Evolutionary conservation across 2,888 invertebrate species (phyloP).

Genomic region (Apodemia mormo): DNA sequence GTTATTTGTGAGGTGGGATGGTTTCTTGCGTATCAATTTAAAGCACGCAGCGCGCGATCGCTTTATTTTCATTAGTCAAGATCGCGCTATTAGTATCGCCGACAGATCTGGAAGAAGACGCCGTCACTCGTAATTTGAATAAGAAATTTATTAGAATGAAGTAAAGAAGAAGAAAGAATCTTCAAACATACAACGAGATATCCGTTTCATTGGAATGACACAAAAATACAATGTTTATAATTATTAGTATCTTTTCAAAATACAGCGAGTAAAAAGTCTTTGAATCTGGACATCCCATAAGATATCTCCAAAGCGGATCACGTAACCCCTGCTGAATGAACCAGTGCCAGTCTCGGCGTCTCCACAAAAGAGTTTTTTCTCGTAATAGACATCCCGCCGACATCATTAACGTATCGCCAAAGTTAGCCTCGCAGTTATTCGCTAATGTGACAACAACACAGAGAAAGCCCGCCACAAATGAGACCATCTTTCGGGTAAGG

Average conservation of each 20-base stretch:
- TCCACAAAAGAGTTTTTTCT: constrained; percentile 65
- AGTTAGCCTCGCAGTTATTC: constrained; percentile 72
- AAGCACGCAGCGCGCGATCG: too few relatives aligned
- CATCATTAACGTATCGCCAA: constrained; percentile 79
- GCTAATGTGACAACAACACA: constrained; percentile 80
- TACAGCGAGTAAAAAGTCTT: constrained; percentile 1
- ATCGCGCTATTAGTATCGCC: too few relatives aligned
- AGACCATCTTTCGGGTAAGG: constrained; percentile 70
- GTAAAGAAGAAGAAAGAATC: too few relatives aligned
- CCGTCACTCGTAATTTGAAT: background rate
- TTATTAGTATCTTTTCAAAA: background rate
- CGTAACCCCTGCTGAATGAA: constrained; percentile 27
- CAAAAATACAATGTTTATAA: background rate
- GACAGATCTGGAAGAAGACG: too few relatives aligned
- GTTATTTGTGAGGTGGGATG: too few relatives aligned
- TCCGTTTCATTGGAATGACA: background rate
- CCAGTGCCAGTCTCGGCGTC: constrained; percentile 33
- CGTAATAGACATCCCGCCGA: constrained; percentile 71
- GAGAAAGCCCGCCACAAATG: constrained; percentile 77
- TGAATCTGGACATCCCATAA: constrained; percentile 19
- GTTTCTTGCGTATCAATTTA: too few relatives aligned
- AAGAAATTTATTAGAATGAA: background rate
- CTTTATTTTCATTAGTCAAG: too few relatives aligned
- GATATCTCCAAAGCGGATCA: constrained; percentile 32
- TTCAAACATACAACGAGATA: background rate